A percentile compares a stretch with the other conserved stretches of the same genome.
Evolutionary conservation across 2,797 vertebrate genomes (phyloP).

Genomic region (Enteromius paludinosus): DNA sequence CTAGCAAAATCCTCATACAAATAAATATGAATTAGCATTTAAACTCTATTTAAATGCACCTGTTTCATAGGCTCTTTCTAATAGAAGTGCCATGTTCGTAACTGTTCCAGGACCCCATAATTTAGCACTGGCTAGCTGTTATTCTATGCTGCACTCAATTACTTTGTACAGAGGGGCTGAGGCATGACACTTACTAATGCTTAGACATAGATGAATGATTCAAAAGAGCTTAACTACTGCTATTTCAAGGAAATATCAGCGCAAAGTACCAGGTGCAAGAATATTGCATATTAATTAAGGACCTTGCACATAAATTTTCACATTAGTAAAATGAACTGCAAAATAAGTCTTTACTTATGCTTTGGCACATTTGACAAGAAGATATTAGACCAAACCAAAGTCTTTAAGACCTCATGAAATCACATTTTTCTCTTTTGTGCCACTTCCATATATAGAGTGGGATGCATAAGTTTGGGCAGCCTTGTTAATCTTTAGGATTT

Average conservation of each 20-base stretch:
- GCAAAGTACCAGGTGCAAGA: not conserved
- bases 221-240: conserved; percentile 3
- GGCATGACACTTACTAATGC: conserved; percentile 23
- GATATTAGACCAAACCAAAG: not conserved
- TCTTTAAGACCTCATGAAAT: not conserved
- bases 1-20: not conserved
- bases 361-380: not conserved
- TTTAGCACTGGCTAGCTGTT: conserved; percentile 28
- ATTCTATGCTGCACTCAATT: conserved; percentile 16
- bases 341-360: not conserved
- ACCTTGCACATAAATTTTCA: not conserved
- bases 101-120: conserved; percentile 12
- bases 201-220: conserved; percentile 26
- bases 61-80: not conserved
- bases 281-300: not conserved
- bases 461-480: too few relatives aligned
- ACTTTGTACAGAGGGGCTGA: conserved; percentile 9
- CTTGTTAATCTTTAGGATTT: too few relatives aligned
- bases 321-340: not conserved
- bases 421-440: not conserved
- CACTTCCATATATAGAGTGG: too few relatives aligned
- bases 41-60: not conserved
- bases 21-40: not conserved
- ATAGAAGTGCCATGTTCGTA: not conserved
- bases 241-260: conserved; percentile 15